These are phyloP conservation scores for Steromphala cineraria DNA, from an alignment of 2,888 invertebrate species.

Conservation along the genomic window DNA sequence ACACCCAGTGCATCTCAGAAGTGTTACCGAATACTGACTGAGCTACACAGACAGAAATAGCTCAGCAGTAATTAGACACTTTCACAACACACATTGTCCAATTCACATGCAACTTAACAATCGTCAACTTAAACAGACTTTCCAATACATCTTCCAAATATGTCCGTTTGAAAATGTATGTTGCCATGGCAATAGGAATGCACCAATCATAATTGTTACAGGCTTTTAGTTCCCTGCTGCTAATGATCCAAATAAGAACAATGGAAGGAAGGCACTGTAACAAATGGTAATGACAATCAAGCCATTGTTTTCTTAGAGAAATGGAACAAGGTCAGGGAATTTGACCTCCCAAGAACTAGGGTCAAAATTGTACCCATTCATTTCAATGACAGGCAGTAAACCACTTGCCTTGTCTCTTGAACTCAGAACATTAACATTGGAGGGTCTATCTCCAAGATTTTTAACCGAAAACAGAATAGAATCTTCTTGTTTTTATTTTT, in stretches of 20 bases:
- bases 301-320: not conserved
- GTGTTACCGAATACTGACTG: no score
- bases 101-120: not conserved
- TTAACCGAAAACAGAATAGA: no score
- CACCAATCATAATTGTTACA: not conserved
- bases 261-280: conserved; percentile 3
- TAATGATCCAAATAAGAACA: not conserved
- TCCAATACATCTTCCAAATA: not conserved
- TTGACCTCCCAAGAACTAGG: not conserved
- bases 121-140: not conserved
- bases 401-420: no score
- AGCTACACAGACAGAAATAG: not conserved
- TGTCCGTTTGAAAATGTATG: not conserved
- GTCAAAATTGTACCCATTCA: not conserved
- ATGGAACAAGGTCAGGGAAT: not conserved
- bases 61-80: not conserved
- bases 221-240: not conserved
- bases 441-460: no score
- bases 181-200: not conserved
- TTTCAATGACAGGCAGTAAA: not conserved
- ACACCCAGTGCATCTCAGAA: no score
- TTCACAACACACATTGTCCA: not conserved
- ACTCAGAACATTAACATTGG: no score
- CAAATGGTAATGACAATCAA: conserved; percentile 3
- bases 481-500: no score